Conservation (phyloP, 2,888 invertebrate genomes). For the Choristoneura rosaceana region DNA sequence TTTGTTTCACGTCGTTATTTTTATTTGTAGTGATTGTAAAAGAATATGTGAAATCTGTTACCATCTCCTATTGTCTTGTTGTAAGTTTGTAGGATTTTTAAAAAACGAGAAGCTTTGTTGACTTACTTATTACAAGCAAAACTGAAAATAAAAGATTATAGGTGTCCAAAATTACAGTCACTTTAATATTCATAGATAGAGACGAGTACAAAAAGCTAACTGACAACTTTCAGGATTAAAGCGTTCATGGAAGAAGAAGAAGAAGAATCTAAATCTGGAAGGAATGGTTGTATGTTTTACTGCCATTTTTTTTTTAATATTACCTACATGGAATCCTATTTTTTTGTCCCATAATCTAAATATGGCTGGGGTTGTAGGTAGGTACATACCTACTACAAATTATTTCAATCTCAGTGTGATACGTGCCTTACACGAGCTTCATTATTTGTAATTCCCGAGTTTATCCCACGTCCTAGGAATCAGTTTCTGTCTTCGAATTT, state of each 20-base stretch:
- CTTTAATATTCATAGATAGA: too few relatives aligned
- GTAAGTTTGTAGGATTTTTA: too few relatives aligned
- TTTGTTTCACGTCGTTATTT: constrained; percentile 49
- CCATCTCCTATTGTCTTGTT: not conserved
- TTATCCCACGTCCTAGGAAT: constrained; percentile 24
- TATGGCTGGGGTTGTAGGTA: not conserved
- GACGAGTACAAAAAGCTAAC: too few relatives aligned
- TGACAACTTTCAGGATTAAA: too few relatives aligned
- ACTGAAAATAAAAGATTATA: too few relatives aligned
- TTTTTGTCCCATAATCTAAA: not conserved
- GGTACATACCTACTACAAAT: constrained; percentile 21
- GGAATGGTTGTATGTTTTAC: not conserved
- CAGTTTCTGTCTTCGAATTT: constrained; percentile 24
- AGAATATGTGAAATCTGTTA: not conserved
- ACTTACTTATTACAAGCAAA: too few relatives aligned
- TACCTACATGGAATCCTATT: too few relatives aligned
- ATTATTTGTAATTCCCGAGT: constrained; percentile 16
- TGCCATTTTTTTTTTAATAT: not conserved
- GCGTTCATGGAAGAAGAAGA: too few relatives aligned
- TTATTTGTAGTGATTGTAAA: constrained; percentile 14
- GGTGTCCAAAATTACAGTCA: too few relatives aligned
- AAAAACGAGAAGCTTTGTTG: too few relatives aligned
- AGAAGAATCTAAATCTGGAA: too few relatives aligned
- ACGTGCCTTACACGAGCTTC: constrained; percentile 7
- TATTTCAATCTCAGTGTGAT: constrained; percentile 16